Evolutionary conservation across 2,797 vertebrate genomes (phyloP), one percentile per base, ranked within the genome.

Genomic region (Xenopus petersii): DNA sequence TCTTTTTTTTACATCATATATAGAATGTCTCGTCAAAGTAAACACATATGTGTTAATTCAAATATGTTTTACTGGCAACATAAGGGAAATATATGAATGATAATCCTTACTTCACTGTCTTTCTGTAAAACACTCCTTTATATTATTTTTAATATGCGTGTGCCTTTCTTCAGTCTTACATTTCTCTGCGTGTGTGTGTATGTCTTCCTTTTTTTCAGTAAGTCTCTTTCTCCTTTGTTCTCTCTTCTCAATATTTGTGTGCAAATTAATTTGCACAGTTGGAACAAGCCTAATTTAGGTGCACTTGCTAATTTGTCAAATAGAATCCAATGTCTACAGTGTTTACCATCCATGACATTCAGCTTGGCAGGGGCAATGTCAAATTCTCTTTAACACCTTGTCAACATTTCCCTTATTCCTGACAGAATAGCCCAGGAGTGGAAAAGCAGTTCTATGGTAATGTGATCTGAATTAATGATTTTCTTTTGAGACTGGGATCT

Each of bases 381-480:
- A 78, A 33, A 67, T 63, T 78, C 70, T 62, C 65, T 64, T 73
- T 64, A 69, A 73, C 65, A 73, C 70, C 75, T 78, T 78, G 75
- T 69, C 70, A 78, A 73, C 70, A 78, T 78, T 51, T 78, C 33
- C 70, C 70, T 73, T 77, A 56, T 73, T 73, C 64, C 73, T 67
- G 64, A 64, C 75, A 73, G 64, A 64, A 73, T 67, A 77, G 68
- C 64, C 49, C 70, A 68, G 65, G 49, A 64, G 71, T 73, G 71
- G 63, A 77, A 77, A 49, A 72, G 48, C 58, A 33, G 36, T 73
- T 64, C 64, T 51, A 73, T 72, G 75, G 58, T 68, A 68, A 78
- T 78, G 54, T 73, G 70, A 58, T 69, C 70, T 78, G 70, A 78
- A 73, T 73, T 78, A 78, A 73, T 73, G 75, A 78, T 78, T 78